Conservation (phyloP, 2,888 invertebrate species). For the Anorthoa munda region DNA sequence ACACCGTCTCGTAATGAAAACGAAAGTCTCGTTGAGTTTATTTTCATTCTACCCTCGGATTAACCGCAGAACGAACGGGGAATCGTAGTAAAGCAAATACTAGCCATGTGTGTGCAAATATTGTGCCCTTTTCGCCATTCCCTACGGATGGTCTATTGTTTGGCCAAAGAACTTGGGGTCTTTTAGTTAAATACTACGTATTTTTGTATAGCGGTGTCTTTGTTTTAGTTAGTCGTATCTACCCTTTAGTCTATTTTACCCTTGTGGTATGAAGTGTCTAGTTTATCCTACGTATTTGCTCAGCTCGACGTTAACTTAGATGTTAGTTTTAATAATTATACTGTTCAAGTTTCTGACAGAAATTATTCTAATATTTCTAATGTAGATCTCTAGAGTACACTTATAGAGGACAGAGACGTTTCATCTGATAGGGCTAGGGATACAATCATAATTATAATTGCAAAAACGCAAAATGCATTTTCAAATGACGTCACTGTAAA, state of each 20-base stretch:
- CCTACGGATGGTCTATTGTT: constrained; percentile 78
- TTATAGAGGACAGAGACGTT: constrained; percentile 2
- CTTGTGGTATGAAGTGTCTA: constrained; percentile 45
- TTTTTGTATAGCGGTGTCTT: constrained; percentile 62
- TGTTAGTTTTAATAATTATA: constrained; percentile 46
- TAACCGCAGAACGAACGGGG: constrained; percentile 70
- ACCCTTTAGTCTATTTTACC: constrained; percentile 56
- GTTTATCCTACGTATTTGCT: constrained; percentile 38
- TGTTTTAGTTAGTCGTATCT: constrained; percentile 56
- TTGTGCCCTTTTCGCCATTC: constrained; percentile 76
- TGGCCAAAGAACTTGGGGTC: constrained; percentile 69
- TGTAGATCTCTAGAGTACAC: constrained; percentile 8
- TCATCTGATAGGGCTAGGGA: constrained; percentile 6
- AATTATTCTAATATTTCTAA: constrained; percentile 45
- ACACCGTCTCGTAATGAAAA: constrained; percentile 74
- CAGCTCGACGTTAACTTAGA: constrained; percentile 28
- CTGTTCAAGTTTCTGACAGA: constrained; percentile 40
- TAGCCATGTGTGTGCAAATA: constrained; percentile 73
- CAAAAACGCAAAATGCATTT: constrained; percentile 17
- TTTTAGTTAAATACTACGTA: constrained; percentile 62
- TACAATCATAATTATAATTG: constrained; percentile 19
- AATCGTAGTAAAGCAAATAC: constrained; percentile 82
- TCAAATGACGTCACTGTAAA: constrained; percentile 21
- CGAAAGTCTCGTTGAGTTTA: constrained; percentile 71
- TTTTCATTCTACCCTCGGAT: constrained; percentile 66